Evolutionary conservation across 2,888 invertebrate genomes (phyloP), one percentile per base, ranked within the genome.

Genomic region (Ormyrus nitidulus): DNA sequence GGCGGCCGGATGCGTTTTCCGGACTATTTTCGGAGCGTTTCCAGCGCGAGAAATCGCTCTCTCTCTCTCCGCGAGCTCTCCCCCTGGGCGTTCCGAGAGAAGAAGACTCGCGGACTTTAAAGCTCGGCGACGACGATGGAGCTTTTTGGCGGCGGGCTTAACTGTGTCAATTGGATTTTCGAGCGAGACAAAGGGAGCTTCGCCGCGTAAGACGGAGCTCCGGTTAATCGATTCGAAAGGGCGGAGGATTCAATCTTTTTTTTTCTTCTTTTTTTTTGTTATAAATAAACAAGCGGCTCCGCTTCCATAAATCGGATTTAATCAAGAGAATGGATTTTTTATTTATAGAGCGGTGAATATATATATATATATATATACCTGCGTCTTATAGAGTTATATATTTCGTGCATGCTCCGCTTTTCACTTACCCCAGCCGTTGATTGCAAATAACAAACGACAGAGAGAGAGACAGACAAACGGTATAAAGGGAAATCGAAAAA

Each of bases 11-110:
- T 59, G 61, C 76, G 62, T 51, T 73, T 73, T 79, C 62, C 73
- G 73, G 68, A 64, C 56, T 68, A 73, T 73, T 79, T 79, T 73
- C 73, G 51, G 61, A 59, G n/a, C 48, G 13, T 51, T 54, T 65
- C 10, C 44, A 54, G 54, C 6, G 48, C 51, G 53, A 34, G 34
- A 34, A 34, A 34, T 51, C 51, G 66, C 66, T 34, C 34, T 34
- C 34, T 19, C 19, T 19, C 19, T 19, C 19, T 19, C 2, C 19
- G 19, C 34, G 34, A 34, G 34, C 34, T 34, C 34, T 34, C 34
- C 4, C 34, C 34, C 34, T 34, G 34, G 34, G 34, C 2, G 34
- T 34, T 4, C 34, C 34, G 34, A 34, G 34, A 34, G 34, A 4
- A 34, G 34, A 34, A 34, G 34, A 34, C 34, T 34, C 34, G 34